Evolutionary conservation across 2,797 vertebrate genomes (phyloP).

Genomic region (Hydrocynus forskahlii): DNA sequence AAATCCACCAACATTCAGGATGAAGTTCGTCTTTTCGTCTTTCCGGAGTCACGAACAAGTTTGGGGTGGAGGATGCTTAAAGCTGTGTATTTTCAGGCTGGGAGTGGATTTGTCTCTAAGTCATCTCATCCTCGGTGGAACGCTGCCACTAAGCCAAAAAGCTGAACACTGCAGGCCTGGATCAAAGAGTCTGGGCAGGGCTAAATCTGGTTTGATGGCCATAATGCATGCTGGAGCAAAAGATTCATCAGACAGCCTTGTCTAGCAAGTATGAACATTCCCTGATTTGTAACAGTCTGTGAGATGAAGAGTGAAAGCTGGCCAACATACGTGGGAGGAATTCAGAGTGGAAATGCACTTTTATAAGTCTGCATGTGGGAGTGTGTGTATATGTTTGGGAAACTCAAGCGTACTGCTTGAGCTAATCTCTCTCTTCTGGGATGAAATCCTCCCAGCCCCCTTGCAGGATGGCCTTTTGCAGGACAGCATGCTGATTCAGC

Average conservation of each 20-base stretch:
- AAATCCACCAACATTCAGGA: conserved; percentile 51
- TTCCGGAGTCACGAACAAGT: conserved; percentile 26
- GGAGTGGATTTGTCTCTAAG: conserved; percentile 56
- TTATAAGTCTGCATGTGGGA: background rate
- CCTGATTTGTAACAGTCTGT: background rate
- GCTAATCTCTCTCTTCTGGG: background rate
- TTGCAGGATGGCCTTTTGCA: background rate
- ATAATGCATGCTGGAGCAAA: background rate
- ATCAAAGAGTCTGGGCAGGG: conserved; percentile 11
- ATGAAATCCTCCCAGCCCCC: conserved; percentile 22
- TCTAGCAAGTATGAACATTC: background rate
- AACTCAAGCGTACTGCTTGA: background rate
- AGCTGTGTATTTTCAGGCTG: conserved; percentile 59
- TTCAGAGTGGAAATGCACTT: conserved; percentile 2
- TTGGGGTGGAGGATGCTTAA: conserved; percentile 16
- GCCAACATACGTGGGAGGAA: background rate
- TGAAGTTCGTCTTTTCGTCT: conserved; percentile 26
- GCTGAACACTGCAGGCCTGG: background rate
- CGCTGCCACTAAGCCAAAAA: conserved; percentile 17
- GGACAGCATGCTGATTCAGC: conserved; percentile 34
- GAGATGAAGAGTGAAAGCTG: background rate
- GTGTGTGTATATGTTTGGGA: background rate
- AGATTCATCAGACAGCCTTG: conserved; percentile 7
- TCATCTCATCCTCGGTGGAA: conserved; percentile 64
- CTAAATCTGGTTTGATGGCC: conserved; percentile 4